phyloP scores from a whole-genome alignment of 2,113 vertebrate species.

The Pelecanus crispus region DNA sequence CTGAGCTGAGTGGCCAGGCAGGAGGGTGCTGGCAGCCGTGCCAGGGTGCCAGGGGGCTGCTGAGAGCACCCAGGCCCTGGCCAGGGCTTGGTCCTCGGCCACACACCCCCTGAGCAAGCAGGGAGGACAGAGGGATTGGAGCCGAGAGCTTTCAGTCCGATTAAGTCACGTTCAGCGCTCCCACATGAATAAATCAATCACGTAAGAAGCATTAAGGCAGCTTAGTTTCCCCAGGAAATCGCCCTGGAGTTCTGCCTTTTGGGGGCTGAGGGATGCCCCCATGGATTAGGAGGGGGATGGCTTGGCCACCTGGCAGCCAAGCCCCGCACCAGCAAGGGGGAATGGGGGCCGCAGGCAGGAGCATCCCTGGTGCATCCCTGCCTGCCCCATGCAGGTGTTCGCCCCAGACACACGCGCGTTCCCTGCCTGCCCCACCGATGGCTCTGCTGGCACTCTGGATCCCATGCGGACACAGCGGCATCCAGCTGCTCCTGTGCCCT shows the following conservation, averaged over 20 bases:
- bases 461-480: accelerated
- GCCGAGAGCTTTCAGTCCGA: not conserved
- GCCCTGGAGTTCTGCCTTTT: conserved; percentile 17
- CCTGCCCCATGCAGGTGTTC: not conserved
- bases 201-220: conserved; percentile 58
- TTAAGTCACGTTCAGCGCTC: not conserved
- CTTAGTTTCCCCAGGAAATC: conserved; percentile 18
- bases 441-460: not conserved
- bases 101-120: not conserved
- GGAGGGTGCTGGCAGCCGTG: not conserved
- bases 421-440: not conserved
- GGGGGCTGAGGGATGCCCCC: not conserved
- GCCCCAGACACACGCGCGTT: not conserved
- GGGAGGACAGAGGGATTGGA: not conserved
- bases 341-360: not conserved
- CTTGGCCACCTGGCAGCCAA: not conserved
- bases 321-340: accelerated
- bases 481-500: not conserved
- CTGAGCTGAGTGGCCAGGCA: not conserved
- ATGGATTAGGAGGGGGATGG: not conserved
- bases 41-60: not conserved
- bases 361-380: not conserved
- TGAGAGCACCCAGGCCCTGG: not conserved
- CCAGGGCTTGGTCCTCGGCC: accelerated
- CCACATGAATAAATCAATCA: conserved; percentile 49